phyloP scores from a whole-genome alignment of 2,797 vertebrate species.

The Coranthus polyacanthus region DNA sequence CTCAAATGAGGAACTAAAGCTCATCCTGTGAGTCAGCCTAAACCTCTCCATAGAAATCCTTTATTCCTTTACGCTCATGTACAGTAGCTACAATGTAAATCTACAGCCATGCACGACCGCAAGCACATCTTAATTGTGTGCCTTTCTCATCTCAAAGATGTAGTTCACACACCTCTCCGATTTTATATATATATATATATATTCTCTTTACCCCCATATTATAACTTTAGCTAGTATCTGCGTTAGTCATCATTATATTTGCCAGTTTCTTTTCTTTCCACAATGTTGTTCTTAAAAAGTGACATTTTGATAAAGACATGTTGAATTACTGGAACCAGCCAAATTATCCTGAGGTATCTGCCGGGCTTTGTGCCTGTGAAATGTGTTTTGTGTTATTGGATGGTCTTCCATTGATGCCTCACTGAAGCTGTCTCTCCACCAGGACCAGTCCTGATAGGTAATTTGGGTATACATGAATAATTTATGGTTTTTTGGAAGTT shows the following conservation, averaged over 20 bases:
- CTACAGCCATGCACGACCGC: conserved; percentile 1
- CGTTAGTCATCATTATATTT: conserved; percentile 16
- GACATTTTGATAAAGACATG: conserved; percentile 9
- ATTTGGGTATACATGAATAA: conserved; percentile 85
- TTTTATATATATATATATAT: no score
- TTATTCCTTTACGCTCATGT: conserved; percentile 2
- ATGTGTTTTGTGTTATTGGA: conserved; percentile 51
- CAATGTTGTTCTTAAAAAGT: conserved; percentile 15
- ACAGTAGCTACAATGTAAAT: background rate
- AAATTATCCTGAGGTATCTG: conserved; percentile 13
- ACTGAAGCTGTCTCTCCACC: conserved; percentile 58
- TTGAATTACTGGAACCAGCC: conserved; percentile 8
- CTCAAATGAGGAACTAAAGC: conserved; percentile 31
- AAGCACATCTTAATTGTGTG: conserved; percentile 1
- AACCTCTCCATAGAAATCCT: conserved; percentile 1
- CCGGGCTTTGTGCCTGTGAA: conserved; percentile 29
- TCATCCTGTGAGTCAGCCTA: background rate
- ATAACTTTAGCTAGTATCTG: conserved; percentile 15
- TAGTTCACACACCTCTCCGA: conserved; percentile 3
- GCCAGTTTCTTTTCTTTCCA: conserved; percentile 11
- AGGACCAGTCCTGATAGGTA: conserved; percentile 79
- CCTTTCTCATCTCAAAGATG: conserved; percentile 14
- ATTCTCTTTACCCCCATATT: background rate
- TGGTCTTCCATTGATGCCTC: conserved; percentile 55
- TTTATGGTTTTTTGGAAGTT: conserved; percentile 84